A percentile compares a stretch with the other conserved stretches of the same genome.
Conservation (phyloP, 1,140 invertebrate genomes). For the Leguminivora glycinivorella region DNA sequence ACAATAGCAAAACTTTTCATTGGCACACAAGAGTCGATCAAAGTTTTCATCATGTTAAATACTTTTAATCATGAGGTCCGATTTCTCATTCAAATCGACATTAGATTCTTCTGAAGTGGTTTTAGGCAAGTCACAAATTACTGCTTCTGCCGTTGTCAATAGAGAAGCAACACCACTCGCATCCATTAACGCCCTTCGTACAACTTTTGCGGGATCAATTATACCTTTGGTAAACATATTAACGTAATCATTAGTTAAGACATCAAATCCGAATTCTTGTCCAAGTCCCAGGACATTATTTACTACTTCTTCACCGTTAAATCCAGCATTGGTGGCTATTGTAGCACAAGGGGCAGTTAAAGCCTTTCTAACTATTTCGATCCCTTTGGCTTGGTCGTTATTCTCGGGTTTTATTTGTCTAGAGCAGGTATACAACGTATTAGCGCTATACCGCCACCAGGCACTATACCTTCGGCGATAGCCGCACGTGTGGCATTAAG, state of each 20-base stretch:
- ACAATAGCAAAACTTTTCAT: background rate
- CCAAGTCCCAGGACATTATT: conserved; percentile 85
- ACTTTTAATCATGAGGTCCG: background rate
- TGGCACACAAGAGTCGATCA: background rate
- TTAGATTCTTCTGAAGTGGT: background rate
- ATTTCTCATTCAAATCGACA: background rate
- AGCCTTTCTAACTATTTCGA: conserved; percentile 84
- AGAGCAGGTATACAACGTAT: conserved; percentile 50
- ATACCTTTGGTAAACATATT: conserved; percentile 95
- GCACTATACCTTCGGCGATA: conserved; percentile 58
- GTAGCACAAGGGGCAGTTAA: conserved; percentile 87
- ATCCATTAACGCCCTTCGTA: conserved; percentile 93
- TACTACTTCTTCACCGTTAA: conserved; percentile 92
- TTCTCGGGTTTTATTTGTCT: conserved; percentile 40
- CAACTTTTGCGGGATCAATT: conserved; percentile 96
- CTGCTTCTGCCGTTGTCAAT: conserved; percentile 87
- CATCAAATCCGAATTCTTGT: conserved; percentile 92
- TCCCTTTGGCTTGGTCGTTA: conserved; percentile 69
- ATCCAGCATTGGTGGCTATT: conserved; percentile 94
- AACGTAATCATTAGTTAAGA: conserved; percentile 90
- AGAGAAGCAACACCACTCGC: conserved; percentile 90
- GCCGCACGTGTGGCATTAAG: conserved; percentile 53
- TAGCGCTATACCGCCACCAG: conserved; percentile 59
- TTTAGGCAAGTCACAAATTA: conserved; percentile 84
- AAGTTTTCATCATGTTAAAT: conserved; percentile 1